Conservation (phyloP, 2,797 vertebrate species). For the Myripristis jacobus region DNA sequence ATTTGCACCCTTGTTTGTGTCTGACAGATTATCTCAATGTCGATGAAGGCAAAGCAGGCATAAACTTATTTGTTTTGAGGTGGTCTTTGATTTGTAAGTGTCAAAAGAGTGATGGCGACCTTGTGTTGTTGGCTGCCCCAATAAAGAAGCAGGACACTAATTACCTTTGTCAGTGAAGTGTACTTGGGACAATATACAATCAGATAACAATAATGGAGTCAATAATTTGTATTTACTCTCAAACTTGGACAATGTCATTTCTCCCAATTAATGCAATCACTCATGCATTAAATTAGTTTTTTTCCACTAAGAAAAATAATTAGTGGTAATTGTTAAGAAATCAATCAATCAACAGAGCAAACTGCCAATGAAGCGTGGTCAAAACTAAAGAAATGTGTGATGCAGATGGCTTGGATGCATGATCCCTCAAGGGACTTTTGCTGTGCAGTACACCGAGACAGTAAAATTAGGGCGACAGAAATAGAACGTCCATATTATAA, state of each 20-base stretch:
- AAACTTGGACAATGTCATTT: conserved; percentile 88
- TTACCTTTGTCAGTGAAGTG: conserved; percentile 85
- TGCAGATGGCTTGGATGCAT: conserved; percentile 69
- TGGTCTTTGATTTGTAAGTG: conserved; percentile 81
- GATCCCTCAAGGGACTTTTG: conserved; percentile 58
- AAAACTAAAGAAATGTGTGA: conserved; percentile 71
- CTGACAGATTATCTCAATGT: conserved; percentile 81
- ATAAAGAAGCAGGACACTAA: conserved; percentile 78
- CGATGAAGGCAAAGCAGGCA: conserved; percentile 73
- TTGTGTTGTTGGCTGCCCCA: conserved; percentile 76
- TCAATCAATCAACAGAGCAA: conserved; percentile 83
- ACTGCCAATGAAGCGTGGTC: conserved; percentile 78
- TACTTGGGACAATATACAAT: conserved; percentile 85
- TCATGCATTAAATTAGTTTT: conserved; percentile 87
- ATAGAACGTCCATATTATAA: conserved; percentile 25
- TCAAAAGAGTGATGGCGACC: conserved; percentile 79
- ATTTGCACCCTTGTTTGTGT: conserved; percentile 77
- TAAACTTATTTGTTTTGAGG: conserved; percentile 80
- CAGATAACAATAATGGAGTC: conserved; percentile 86
- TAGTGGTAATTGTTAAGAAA: conserved; percentile 83
- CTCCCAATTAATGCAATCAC: conserved; percentile 84
- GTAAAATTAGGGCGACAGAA: conserved; percentile 30
- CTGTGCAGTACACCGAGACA: conserved; percentile 52
- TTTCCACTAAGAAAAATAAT: conserved; percentile 82
- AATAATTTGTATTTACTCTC: conserved; percentile 87